phyloP scores from a whole-genome alignment of 1,140 invertebrate species.

The Drosophila sucinea region DNA sequence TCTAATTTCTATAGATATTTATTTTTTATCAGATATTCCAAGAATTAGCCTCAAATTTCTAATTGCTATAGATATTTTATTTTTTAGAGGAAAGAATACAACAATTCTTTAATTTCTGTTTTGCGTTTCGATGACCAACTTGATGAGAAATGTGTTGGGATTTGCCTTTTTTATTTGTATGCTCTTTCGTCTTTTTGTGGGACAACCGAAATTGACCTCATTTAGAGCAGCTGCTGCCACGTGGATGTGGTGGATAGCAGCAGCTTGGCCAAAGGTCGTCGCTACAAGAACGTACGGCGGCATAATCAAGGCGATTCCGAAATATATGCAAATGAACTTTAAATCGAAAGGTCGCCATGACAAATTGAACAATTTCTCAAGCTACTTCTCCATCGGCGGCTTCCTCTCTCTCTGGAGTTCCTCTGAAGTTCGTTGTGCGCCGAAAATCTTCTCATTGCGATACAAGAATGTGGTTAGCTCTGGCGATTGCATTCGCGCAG shows the following conservation, averaged over 20 bases:
- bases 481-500: not conserved
- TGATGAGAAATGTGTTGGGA: slow-evolving; percentile 1
- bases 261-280: slow-evolving; percentile 20
- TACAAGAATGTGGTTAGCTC: slow-evolving; percentile 14
- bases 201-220: slow-evolving; percentile 39
- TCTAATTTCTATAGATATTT: too few species aligned
- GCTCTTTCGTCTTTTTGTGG: not conserved
- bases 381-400: not conserved
- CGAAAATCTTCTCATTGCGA: slow-evolving; percentile 11
- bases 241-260: slow-evolving; percentile 21
- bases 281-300: slow-evolving; percentile 26
- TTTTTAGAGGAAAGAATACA: too few species aligned
- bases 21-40: too few species aligned
- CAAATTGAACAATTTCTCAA: slow-evolving; percentile 67
- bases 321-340: slow-evolving; percentile 56
- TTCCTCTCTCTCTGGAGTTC: not conserved
- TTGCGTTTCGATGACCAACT: not conserved
- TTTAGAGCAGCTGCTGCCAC: slow-evolving; percentile 66
- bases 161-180: not conserved
- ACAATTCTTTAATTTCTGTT: not conserved
- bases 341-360: slow-evolving; percentile 40
- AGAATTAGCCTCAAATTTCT: too few species aligned
- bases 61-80: too few species aligned
- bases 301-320: slow-evolving; percentile 49
- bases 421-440: not conserved